Conservation (phyloP, 2,797 vertebrate species). For the Trachurus trachurus region DNA sequence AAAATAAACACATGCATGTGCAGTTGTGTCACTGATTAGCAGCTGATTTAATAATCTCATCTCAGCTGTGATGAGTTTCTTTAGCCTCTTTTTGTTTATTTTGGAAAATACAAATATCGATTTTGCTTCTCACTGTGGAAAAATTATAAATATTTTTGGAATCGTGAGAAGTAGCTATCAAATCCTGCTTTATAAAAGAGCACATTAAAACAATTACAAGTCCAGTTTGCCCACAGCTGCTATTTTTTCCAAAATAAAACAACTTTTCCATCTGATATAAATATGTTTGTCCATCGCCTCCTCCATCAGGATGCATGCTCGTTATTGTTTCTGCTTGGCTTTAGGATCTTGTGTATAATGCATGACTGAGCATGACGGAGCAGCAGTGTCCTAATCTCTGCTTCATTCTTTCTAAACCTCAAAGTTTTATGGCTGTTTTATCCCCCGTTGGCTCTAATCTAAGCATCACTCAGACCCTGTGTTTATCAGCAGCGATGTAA, state of each 20-base stretch:
- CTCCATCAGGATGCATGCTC: conserved; percentile 16
- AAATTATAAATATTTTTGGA: background rate
- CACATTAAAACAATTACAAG: background rate
- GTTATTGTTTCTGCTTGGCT: background rate
- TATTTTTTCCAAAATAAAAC: background rate
- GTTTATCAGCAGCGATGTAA: background rate
- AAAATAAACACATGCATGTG: background rate
- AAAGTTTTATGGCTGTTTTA: background rate
- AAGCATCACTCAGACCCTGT: background rate
- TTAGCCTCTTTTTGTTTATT: background rate
- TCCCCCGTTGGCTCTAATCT: background rate
- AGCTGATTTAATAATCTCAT: background rate
- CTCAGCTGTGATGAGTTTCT: conserved; percentile 1
- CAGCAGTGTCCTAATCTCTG: background rate
- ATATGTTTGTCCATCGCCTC: background rate
- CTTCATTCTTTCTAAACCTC: conserved; percentile 9
- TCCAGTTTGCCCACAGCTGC: background rate
- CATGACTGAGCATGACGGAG: conserved; percentile 21
- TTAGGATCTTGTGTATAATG: background rate
- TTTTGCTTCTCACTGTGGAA: background rate
- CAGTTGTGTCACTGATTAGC: background rate
- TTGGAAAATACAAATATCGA: background rate
- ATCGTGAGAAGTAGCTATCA: background rate
- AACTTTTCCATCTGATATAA: background rate
- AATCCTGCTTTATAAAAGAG: background rate